A percentile compares a stretch with the other conserved stretches of the same genome.
phyloP scores from a whole-genome alignment of 2,888 invertebrate genomes.

The Pristionchus maxplancki region DNA sequence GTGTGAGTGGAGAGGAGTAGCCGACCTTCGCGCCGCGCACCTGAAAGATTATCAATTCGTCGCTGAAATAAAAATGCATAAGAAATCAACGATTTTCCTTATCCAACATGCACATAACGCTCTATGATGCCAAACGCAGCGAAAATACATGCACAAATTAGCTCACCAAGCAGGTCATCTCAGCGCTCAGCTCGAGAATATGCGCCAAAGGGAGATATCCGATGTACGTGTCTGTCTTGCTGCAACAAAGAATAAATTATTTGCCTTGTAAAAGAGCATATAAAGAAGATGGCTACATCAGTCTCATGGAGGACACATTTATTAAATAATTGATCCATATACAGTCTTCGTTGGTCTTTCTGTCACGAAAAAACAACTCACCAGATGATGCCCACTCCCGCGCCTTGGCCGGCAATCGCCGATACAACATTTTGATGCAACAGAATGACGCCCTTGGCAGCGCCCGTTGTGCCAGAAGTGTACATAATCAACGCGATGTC shows the following conservation, averaged over 20 bases:
- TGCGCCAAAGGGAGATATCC: slow-evolving; percentile 97
- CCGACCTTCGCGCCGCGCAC: slow-evolving; percentile 83
- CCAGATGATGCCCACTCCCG: slow-evolving; percentile 74
- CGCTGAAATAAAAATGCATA: background rate
- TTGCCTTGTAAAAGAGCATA: too few relatives aligned
- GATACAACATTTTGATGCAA: slow-evolving; percentile 79
- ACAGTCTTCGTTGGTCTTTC: too few relatives aligned
- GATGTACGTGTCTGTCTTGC: slow-evolving; percentile 86
- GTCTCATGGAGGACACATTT: too few relatives aligned
- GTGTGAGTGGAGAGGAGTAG: slow-evolving; percentile 93
- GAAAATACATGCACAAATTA: too few relatives aligned
- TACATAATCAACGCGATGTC: slow-evolving; percentile 93
- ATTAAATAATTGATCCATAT: too few relatives aligned
- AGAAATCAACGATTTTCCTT: too few relatives aligned
- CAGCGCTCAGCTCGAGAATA: slow-evolving; percentile 93
- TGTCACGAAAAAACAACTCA: slow-evolving; percentile 1
- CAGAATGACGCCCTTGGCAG: slow-evolving; percentile 78
- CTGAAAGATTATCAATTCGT: slow-evolving; percentile 28
- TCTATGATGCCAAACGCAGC: too few relatives aligned
- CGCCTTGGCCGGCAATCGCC: slow-evolving; percentile 78
- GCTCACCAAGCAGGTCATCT: slow-evolving; percentile 71
- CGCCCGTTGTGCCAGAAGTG: slow-evolving; percentile 90
- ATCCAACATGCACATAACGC: too few relatives aligned
- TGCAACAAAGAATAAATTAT: too few relatives aligned
- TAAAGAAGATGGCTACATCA: too few relatives aligned